phyloP scores from a whole-genome alignment of 2,888 invertebrate genomes.

The Drosophila percnosoma region DNA sequence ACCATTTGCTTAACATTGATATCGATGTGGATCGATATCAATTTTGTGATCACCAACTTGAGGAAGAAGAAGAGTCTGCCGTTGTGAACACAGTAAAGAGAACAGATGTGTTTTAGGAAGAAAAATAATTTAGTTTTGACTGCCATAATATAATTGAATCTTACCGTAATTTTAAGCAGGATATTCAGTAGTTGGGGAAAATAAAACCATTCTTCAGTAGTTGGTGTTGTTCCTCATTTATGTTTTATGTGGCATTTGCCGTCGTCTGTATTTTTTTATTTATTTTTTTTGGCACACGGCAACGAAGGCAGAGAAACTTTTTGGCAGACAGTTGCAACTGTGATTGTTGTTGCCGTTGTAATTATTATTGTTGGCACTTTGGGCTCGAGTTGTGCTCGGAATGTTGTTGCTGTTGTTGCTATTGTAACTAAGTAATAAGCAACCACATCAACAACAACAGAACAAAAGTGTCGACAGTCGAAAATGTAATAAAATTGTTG shows the following conservation, averaged over 20 bases:
- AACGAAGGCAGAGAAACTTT: slow-evolving; percentile 54
- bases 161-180: slow-evolving; percentile 1
- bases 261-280: slow-evolving; percentile 24
- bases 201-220: neutral
- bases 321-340: slow-evolving; percentile 57
- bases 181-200: neutral
- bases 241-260: slow-evolving; percentile 69
- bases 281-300: slow-evolving; percentile 48
- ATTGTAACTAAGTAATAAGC: slow-evolving; percentile 62
- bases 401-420: slow-evolving; percentile 29
- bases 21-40: too few species aligned
- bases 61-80: too few species aligned
- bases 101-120: too few species aligned
- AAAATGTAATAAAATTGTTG: slow-evolving; percentile 79
- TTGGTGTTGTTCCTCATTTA: slow-evolving; percentile 63
- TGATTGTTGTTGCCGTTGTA: slow-evolving; percentile 45
- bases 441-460: slow-evolving; percentile 49
- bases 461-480: slow-evolving; percentile 71
- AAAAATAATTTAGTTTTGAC: too few species aligned
- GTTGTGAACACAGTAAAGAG: too few species aligned
- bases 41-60: too few species aligned
- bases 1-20: too few species aligned
- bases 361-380: slow-evolving; percentile 77
- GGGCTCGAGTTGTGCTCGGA: slow-evolving; percentile 38
- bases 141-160: neutral